Percentiles rank a stretch among this genome's conserved stretches.
phyloP scores from a whole-genome alignment of 2,113 vertebrate genomes.

The Colius striatus region DNA sequence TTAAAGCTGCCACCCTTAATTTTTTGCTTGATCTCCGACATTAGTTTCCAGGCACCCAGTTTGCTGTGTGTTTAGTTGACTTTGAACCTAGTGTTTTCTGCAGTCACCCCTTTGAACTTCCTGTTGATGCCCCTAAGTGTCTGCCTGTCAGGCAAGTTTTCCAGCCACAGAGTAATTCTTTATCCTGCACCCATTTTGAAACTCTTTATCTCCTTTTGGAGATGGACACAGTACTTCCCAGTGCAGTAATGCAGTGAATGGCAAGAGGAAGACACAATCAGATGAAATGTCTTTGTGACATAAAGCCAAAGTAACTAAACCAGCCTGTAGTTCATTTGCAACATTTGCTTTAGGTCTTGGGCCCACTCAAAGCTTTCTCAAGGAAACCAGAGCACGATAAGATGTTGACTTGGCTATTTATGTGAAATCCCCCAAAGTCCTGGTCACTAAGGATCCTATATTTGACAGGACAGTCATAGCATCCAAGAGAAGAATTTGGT shows the following conservation, averaged over 20 bases:
- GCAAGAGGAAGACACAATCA: not conserved
- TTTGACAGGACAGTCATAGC: constrained; percentile 33
- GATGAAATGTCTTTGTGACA: not conserved
- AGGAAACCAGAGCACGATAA: not conserved
- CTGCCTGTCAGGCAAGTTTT: not conserved
- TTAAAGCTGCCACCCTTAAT: not conserved
- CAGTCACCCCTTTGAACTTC: not conserved
- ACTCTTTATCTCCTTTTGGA: not conserved
- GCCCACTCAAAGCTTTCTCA: not conserved
- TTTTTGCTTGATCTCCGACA: not conserved
- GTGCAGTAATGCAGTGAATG: not conserved
- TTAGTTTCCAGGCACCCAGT: not conserved
- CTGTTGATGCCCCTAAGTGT: not conserved
- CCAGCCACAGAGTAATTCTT: not conserved
- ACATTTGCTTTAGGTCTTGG: not conserved
- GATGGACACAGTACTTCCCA: accelerated
- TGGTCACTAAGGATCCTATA: not conserved
- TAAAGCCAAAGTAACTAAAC: not conserved
- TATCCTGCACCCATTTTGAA: not conserved
- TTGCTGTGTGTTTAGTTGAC: not conserved
- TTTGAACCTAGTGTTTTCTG: not conserved
- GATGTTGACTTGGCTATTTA: not conserved
- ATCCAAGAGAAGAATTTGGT: constrained; percentile 44
- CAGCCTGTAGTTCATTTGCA: not conserved
- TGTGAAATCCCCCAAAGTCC: not conserved